Percentiles rank a stretch among this genome's conserved stretches.
Conservation (phyloP, 2,888 invertebrate genomes). For the Autographa pulchrina region DNA sequence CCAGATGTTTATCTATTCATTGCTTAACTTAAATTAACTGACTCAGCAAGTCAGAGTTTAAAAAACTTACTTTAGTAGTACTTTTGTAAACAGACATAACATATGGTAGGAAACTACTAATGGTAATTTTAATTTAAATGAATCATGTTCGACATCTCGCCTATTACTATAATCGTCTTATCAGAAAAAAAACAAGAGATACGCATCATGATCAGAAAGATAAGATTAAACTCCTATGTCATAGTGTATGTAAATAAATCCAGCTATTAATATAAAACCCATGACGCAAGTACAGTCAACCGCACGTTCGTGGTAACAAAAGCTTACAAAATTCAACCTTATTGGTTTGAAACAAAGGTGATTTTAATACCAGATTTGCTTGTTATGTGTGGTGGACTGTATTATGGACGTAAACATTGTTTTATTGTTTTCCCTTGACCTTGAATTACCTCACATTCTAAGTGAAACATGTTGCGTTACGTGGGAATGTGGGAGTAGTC, state of each 20-base stretch:
- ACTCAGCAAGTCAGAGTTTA: too few relatives aligned
- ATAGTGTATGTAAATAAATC: conserved; percentile 28
- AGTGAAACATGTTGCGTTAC: conserved; percentile 11
- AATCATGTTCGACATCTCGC: neutral
- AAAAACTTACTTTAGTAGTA: too few relatives aligned
- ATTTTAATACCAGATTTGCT: neutral
- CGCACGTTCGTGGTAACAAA: conserved; percentile 5
- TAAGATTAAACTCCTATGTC: conserved; percentile 29
- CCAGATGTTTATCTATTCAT: too few relatives aligned
- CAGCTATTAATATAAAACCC: conserved; percentile 39
- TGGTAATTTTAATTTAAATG: too few relatives aligned
- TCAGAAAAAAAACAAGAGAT: conserved; percentile 7
- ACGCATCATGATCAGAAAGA: conserved; percentile 38
- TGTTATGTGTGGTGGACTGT: too few relatives aligned
- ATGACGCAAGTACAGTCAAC: conserved; percentile 43
- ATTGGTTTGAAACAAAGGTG: neutral
- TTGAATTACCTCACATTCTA: conserved; percentile 29
- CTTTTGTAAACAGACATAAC: too few relatives aligned
- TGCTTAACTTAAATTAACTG: too few relatives aligned
- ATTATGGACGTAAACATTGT: conserved; percentile 11
- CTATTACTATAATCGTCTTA: conserved; percentile 30
- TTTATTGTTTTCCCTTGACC: conserved; percentile 27
- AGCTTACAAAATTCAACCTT: conserved; percentile 7
- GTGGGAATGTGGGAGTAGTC: conserved; percentile 14
- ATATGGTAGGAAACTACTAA: too few relatives aligned